These are phyloP conservation scores for Pemphigus obesinymphae DNA, from an alignment of 1,140 invertebrate species.

Conservation along the genomic window DNA sequence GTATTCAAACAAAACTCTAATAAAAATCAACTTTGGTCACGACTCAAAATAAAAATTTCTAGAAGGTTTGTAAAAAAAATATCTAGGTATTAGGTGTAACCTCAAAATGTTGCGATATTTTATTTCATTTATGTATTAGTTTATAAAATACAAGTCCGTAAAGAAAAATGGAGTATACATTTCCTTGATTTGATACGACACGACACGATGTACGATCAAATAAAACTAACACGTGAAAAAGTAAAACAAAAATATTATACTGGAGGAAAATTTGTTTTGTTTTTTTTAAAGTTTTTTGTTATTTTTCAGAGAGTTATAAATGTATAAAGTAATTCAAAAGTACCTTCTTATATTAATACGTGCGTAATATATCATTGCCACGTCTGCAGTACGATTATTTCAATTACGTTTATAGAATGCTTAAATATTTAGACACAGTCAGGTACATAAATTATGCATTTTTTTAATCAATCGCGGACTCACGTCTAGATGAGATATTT, in stretches of 20 bases:
- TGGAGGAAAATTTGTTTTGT: not conserved
- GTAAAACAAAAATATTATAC: not conserved
- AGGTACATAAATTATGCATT: not conserved
- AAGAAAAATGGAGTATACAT: not conserved
- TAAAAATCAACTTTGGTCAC: too few relatives aligned
- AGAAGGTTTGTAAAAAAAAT: too few relatives aligned
- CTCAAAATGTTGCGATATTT: too few relatives aligned
- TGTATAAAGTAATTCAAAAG: not conserved
- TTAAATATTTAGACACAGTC: not conserved
- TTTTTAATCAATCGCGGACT: not conserved
- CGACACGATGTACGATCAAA: not conserved
- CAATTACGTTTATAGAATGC: too few relatives aligned
- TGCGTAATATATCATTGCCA: not conserved
- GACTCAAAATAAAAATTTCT: too few relatives aligned
- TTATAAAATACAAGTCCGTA: too few relatives aligned
- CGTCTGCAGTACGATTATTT: not conserved
- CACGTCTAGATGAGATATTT: not conserved
- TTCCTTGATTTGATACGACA: not conserved
- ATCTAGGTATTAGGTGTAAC: too few relatives aligned
- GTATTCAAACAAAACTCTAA: too few relatives aligned
- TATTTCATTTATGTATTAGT: too few relatives aligned
- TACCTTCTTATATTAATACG: not conserved
- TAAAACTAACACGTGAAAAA: not conserved
- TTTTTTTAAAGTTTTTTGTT: not conserved
- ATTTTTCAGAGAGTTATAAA: not conserved